Evolutionary conservation across 92 coral and sea anemone species (phyloP).

Genomic region (Zoanthus sansibaricus): DNA sequence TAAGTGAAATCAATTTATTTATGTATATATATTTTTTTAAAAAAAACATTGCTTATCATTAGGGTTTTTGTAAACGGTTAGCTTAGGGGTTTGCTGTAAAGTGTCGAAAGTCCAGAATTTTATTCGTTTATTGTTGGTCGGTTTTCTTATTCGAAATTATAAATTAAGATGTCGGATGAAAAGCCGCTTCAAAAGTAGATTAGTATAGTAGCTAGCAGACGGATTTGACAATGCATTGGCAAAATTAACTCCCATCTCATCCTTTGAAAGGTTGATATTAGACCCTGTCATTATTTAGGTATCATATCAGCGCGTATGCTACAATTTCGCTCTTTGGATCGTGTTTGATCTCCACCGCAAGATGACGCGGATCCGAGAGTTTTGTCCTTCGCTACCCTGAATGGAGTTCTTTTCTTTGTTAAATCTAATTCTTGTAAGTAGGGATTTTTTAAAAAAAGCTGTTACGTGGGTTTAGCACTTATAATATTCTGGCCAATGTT

Average conservation of each 20-base stretch:
- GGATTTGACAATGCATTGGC: constrained; percentile 47
- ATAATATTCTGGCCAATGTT: background rate
- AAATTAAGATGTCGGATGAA: constrained; percentile 21
- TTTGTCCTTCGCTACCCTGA: background rate
- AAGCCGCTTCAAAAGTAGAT: constrained; percentile 26
- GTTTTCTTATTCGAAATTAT: constrained; percentile 16
- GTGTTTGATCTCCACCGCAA: background rate
- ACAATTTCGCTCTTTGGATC: constrained; percentile 9
- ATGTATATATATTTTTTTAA: too few relatives aligned
- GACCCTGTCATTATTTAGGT: constrained; percentile 33
- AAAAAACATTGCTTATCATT: constrained; percentile 3
- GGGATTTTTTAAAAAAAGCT: too few relatives aligned
- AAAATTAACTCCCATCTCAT: constrained; percentile 47
- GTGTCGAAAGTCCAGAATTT: constrained; percentile 8
- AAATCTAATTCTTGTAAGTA: background rate
- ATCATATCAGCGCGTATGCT: constrained; percentile 19
- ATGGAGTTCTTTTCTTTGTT: background rate
- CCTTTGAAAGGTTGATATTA: constrained; percentile 22
- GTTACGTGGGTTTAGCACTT: background rate
- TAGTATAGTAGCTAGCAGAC: constrained; percentile 26
- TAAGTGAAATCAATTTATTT: background rate
- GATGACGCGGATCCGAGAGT: background rate
- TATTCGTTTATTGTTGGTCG: background rate
- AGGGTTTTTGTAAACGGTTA: background rate
- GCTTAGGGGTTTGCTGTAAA: background rate